Percentiles rank a stretch among this genome's conserved stretches.
Evolutionary conservation across 2,888 invertebrate species (phyloP).

Genomic region (Drosophila dives): DNA sequence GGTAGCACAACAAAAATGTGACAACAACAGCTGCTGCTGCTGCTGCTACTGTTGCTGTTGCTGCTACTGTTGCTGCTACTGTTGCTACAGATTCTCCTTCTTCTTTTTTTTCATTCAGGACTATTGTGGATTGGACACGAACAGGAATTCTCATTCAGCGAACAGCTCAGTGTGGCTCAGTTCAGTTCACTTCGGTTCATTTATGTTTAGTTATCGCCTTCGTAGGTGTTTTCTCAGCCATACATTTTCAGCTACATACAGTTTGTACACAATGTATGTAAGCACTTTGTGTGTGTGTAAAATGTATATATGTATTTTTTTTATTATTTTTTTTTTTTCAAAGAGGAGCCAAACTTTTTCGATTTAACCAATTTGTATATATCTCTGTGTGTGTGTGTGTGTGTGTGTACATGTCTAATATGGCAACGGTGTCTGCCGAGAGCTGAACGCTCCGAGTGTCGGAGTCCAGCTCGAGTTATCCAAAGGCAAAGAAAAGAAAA

Average conservation of each 20-base stretch:
- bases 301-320: not conserved
- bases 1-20: constrained; percentile 58
- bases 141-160: constrained; percentile 50
- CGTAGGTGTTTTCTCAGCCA: constrained; percentile 32
- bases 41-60: constrained; percentile 35
- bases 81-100: constrained; percentile 10
- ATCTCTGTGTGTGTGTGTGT: constrained; percentile 33
- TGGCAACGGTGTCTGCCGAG: constrained; percentile 18
- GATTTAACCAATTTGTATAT: constrained; percentile 55
- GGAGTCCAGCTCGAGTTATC: constrained; percentile 10
- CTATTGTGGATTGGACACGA: constrained; percentile 28
- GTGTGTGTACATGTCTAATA: constrained; percentile 17
- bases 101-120: constrained; percentile 18
- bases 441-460: constrained; percentile 11
- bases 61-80: constrained; percentile 49
- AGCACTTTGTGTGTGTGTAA: not conserved
- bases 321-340: not conserved
- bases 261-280: not conserved
- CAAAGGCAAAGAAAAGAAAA: constrained; percentile 7
- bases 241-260: constrained; percentile 2
- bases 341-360: constrained; percentile 45
- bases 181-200: constrained; percentile 29
- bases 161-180: constrained; percentile 17
- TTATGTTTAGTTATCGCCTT: constrained; percentile 56
- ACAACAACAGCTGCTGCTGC: constrained; percentile 58